Evolutionary conservation across 2,113 vertebrate species (phyloP).

Genomic region (Pseudopipra pipra): DNA sequence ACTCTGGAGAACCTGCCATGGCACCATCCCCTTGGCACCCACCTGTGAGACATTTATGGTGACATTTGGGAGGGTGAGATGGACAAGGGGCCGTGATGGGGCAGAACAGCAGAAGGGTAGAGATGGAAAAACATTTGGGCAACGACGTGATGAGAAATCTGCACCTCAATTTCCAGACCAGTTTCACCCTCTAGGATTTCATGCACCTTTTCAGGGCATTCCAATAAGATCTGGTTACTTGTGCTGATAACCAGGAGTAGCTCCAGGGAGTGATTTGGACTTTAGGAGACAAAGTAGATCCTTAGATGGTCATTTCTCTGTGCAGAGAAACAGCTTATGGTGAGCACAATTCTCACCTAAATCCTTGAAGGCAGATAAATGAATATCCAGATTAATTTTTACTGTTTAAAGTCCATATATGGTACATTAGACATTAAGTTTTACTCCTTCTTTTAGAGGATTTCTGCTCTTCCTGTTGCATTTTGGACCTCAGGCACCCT

Average conservation of each 20-base stretch:
- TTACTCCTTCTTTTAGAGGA: neutral
- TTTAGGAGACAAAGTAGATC: neutral
- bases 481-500: neutral
- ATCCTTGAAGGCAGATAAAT: neutral
- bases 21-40: no score
- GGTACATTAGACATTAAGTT: neutral
- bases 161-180: neutral
- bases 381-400: neutral
- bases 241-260: neutral
- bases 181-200: neutral
- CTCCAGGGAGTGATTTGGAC: neutral
- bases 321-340: neutral
- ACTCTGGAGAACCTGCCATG: neutral
- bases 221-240: neutral
- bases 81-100: no score
- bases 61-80: neutral
- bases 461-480: accelerated
- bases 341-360: neutral
- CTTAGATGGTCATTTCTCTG: neutral
- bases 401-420: accelerated
- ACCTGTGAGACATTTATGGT: no score
- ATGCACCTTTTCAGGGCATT: neutral
- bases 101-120: no score
- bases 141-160: no score
- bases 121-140: no score